A percentile compares a stretch with the other conserved stretches of the same genome.
phyloP scores from a whole-genome alignment of 2,113 vertebrate species.

The Silurus glanis region DNA sequence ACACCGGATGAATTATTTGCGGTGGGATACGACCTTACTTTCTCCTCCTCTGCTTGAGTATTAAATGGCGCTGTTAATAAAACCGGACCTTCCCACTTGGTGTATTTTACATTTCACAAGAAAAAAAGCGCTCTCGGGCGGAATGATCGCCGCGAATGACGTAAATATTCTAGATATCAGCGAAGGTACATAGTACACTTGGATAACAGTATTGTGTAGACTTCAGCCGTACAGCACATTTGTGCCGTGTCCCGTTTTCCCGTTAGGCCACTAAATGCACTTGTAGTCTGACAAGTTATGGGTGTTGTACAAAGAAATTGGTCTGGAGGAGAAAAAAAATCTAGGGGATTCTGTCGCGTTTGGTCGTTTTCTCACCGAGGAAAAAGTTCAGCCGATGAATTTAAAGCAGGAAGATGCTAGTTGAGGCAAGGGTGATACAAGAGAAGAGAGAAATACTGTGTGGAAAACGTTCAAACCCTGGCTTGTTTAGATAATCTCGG shows the following conservation, averaged over 20 bases:
- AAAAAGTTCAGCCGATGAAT: slow-evolving; percentile 22
- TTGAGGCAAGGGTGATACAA: neutral
- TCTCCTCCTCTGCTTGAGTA: slow-evolving; percentile 3
- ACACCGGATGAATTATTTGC: slow-evolving; percentile 21
- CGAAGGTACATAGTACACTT: neutral
- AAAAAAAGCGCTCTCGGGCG: neutral
- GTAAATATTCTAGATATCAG: neutral
- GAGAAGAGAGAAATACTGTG: neutral
- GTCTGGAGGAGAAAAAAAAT: slow-evolving; percentile 33
- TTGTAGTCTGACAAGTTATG: slow-evolving; percentile 46
- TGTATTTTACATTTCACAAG: neutral
- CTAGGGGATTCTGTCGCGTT: neutral
- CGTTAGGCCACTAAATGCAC: slow-evolving; percentile 36
- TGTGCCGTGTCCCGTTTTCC: neutral
- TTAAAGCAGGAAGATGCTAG: neutral
- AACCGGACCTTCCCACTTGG: neutral
- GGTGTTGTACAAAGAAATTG: slow-evolving; percentile 31
- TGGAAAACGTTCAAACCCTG: neutral
- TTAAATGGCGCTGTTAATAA: slow-evolving; percentile 1
- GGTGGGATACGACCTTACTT: slow-evolving; percentile 8
- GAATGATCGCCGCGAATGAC: neutral
- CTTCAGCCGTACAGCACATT: neutral
- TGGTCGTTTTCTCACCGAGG: slow-evolving; percentile 33
- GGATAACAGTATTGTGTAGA: neutral
- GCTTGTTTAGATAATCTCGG: neutral